These are phyloP conservation scores for Dolomedes plantarius DNA, from an alignment of 2,888 invertebrate species.

Conservation along the genomic window DNA sequence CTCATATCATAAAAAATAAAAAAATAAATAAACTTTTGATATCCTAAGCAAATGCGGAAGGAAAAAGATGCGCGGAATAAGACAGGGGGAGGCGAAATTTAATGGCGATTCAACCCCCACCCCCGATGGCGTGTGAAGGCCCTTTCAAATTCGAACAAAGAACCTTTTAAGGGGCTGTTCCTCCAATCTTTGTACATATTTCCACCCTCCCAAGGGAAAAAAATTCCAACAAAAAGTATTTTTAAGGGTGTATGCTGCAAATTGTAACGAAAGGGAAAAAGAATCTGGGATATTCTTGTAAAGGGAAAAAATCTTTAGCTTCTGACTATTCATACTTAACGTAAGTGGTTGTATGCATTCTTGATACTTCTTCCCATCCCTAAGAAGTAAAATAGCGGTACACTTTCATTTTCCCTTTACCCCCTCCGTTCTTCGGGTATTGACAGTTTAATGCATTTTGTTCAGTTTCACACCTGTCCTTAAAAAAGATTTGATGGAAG, in stretches of 20 bases:
- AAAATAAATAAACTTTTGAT: conserved; percentile 21
- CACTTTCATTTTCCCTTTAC: conserved; percentile 23
- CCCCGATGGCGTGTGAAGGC: conserved; percentile 43
- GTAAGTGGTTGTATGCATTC: conserved; percentile 63
- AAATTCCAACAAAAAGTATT: background rate
- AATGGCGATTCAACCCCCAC: conserved; percentile 33
- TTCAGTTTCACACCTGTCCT: conserved; percentile 36
- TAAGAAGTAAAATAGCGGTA: background rate
- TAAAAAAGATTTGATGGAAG: conserved; percentile 8
- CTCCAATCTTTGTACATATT: conserved; percentile 62
- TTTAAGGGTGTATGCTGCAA: background rate
- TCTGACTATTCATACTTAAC: conserved; percentile 46
- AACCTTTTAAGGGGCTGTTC: conserved; percentile 61
- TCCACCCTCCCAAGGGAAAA: background rate
- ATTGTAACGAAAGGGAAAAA: background rate
- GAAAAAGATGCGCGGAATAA: background rate
- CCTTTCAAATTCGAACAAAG: conserved; percentile 61
- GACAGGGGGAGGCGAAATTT: conserved; percentile 34
- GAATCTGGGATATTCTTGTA: background rate
- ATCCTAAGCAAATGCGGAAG: conserved; percentile 36
- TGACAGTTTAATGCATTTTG: conserved; percentile 59
- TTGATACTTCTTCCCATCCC: background rate
- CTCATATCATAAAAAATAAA: conserved; percentile 10
- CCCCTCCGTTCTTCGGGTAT: conserved; percentile 29
- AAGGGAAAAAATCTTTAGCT: conserved; percentile 12